These are phyloP conservation scores for Echinometra lucunter DNA, from an alignment of 53 echinoderm and acorn worm species.

Conservation along the genomic window DNA sequence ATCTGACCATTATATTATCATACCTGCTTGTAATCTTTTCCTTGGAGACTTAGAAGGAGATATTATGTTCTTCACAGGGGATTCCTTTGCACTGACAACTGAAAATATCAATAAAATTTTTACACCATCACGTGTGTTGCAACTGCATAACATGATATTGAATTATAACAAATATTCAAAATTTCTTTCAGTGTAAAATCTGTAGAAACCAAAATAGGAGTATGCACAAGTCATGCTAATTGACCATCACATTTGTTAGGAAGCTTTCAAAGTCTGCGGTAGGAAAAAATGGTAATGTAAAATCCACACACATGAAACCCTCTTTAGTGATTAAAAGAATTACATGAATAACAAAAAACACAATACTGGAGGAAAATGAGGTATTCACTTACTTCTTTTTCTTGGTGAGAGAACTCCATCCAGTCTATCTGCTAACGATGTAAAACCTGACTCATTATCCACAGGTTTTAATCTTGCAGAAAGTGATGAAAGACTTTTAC, in stretches of 20 bases:
- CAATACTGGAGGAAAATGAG: not conserved
- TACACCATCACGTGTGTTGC: too few relatives aligned
- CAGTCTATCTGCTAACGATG: conserved; percentile 10
- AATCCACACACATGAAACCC: too few relatives aligned
- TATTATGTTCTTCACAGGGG: not conserved
- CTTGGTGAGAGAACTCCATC: conserved; percentile 23
- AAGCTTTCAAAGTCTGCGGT: not conserved
- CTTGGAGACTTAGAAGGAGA: conserved; percentile 60
- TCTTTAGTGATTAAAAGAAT: too few relatives aligned
- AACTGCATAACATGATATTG: too few relatives aligned
- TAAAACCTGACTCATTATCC: not conserved
- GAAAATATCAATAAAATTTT: not conserved
- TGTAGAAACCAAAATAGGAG: too few relatives aligned
- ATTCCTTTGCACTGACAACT: not conserved
- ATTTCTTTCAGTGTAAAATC: too few relatives aligned
- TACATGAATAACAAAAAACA: too few relatives aligned
- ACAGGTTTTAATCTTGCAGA: not conserved
- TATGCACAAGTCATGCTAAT: too few relatives aligned
- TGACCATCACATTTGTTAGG: too few relatives aligned
- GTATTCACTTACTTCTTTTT: conserved; percentile 37
- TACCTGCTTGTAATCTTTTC: conserved; percentile 51
- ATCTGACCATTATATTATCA: too few relatives aligned
- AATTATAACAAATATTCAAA: too few relatives aligned
- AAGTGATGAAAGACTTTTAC: conserved; percentile 43
- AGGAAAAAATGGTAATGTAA: too few relatives aligned